Conservation (phyloP, 2,888 invertebrate species). For the Ectobius pallidus region DNA sequence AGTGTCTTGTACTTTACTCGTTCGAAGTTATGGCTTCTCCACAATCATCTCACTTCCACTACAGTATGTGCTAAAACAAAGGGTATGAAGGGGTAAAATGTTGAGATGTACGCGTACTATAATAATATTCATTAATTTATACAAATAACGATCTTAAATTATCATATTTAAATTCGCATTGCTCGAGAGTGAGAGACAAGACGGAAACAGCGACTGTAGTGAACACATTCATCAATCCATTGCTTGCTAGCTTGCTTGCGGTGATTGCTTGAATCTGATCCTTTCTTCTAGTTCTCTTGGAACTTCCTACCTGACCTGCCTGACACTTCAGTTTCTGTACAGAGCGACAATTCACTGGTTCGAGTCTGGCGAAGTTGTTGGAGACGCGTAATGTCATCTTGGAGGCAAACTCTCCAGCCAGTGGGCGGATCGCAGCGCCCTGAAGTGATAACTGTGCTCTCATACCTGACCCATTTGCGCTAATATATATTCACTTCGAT, state of each 20-base stretch:
- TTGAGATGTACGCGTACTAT: too few species aligned
- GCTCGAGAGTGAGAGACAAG: not conserved
- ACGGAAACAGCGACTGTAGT: slow-evolving; percentile 4
- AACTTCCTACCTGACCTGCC: slow-evolving; percentile 28
- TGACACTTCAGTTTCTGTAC: slow-evolving; percentile 1
- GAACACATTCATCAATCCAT: slow-evolving; percentile 21
- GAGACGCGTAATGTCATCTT: slow-evolving; percentile 37
- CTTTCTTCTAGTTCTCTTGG: not conserved
- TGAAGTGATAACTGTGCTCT: slow-evolving; percentile 48
- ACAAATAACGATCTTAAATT: too few species aligned
- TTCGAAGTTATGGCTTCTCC: too few species aligned
- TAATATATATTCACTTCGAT: not conserved
- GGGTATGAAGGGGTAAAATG: too few species aligned
- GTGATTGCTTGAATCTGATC: not conserved
- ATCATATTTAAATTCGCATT: too few species aligned
- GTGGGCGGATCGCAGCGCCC: slow-evolving; percentile 63
- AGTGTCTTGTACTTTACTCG: too few species aligned
- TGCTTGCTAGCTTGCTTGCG: slow-evolving; percentile 21
- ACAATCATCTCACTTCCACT: too few species aligned
- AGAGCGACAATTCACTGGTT: slow-evolving; percentile 16
- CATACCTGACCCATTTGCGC: slow-evolving; percentile 3
- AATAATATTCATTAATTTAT: too few species aligned
- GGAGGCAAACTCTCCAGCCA: slow-evolving; percentile 56
- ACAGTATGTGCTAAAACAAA: too few species aligned
- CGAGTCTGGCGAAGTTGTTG: slow-evolving; percentile 36